Conservation (phyloP, 2,797 vertebrate species). For the Kryptolebias ocellatus region DNA sequence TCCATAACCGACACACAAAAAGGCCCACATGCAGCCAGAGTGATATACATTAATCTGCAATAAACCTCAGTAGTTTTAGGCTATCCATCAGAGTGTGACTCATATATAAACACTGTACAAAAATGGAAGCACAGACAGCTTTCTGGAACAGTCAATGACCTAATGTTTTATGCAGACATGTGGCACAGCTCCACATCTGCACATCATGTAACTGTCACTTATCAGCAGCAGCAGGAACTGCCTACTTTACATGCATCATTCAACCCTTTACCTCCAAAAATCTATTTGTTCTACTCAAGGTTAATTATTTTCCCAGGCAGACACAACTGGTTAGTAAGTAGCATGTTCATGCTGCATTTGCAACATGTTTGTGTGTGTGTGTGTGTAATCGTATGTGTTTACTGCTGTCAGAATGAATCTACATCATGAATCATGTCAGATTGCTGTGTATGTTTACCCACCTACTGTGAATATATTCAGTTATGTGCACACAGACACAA, state of each 20-base stretch:
- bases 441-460: conserved; percentile 30
- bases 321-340: conserved; percentile 51
- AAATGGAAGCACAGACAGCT: conserved; percentile 8
- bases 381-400: conserved; percentile 1
- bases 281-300: conserved; percentile 59
- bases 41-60: conserved; percentile 13
- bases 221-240: conserved; percentile 57
- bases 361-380: conserved; percentile 14
- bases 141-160: conserved; percentile 24
- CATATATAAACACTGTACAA: conserved; percentile 43
- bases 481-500: conserved; percentile 15
- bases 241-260: conserved; percentile 25
- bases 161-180: conserved; percentile 46
- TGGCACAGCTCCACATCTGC: conserved; percentile 38
- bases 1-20: neutral
- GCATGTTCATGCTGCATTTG: conserved; percentile 58
- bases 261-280: conserved; percentile 31
- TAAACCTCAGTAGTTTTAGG: conserved; percentile 23
- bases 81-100: conserved; percentile 34
- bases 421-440: conserved; percentile 58
- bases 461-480: conserved; percentile 27
- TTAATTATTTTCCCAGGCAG: conserved; percentile 63
- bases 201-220: conserved; percentile 32
- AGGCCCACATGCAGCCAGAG: neutral
- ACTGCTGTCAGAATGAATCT: conserved; percentile 44